A percentile compares a stretch with the other conserved stretches of the same genome.
Conservation (phyloP, 2,888 invertebrate genomes). For the Holacanthella duospinosa region DNA sequence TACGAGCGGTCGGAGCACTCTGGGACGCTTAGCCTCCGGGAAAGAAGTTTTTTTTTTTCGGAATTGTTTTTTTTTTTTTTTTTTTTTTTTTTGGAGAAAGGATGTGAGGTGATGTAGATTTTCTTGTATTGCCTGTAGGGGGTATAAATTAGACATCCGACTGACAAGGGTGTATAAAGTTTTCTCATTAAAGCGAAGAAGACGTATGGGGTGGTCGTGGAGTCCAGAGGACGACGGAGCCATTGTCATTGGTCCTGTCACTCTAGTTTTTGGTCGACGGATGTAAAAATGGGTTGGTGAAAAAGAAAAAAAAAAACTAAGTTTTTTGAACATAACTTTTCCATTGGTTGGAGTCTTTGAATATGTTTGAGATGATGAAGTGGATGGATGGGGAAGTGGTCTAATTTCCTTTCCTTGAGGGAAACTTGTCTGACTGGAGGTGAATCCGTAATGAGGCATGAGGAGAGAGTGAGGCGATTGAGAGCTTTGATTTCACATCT, state of each 20-base stretch:
- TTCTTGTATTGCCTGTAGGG: constrained; percentile 2
- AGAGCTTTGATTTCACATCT: not conserved
- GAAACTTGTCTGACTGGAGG: constrained; percentile 2
- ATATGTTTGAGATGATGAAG: constrained; percentile 5
- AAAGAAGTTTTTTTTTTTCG: not conserved
- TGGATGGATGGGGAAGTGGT: constrained; percentile 4
- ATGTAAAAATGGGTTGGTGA: not conserved
- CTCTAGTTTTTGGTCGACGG: not conserved
- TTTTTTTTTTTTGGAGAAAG: not conserved
- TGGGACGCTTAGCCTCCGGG: not conserved
- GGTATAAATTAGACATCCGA: constrained; percentile 2
- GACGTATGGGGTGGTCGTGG: constrained; percentile 1
- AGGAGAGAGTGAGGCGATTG: not conserved
- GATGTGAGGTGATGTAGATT: not conserved
- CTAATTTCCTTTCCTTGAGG: constrained; percentile 2
- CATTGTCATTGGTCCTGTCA: not conserved
- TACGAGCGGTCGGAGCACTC: not conserved
- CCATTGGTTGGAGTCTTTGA: not conserved
- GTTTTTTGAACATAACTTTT: not conserved
- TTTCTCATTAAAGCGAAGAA: not conserved
- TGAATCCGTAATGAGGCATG: constrained; percentile 2
- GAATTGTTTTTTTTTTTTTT: not conserved
- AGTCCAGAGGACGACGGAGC: not conserved
- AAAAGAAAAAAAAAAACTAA: not conserved
- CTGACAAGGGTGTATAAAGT: constrained; percentile 5